phyloP scores from a whole-genome alignment of 2,797 vertebrate species.

The Intellagama lesueurii region DNA sequence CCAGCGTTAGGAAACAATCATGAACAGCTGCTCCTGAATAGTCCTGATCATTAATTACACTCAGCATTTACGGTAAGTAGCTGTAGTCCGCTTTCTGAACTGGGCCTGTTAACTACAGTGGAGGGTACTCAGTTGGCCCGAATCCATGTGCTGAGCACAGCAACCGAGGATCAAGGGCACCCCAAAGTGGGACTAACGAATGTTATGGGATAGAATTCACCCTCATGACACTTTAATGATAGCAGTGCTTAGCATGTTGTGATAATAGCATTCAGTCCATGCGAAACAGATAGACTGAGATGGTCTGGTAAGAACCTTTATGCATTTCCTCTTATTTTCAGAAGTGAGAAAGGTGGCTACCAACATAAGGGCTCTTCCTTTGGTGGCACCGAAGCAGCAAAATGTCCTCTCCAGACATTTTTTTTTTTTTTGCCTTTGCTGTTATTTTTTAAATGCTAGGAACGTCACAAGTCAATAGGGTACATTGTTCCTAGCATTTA shows the following conservation, averaged over 20 bases:
- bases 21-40: slow-evolving; percentile 67
- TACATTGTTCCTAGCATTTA: too few species aligned
- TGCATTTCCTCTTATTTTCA: background rate
- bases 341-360: background rate
- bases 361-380: background rate
- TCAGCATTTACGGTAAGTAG: slow-evolving; percentile 52
- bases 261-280: background rate
- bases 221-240: background rate
- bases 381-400: background rate
- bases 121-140: slow-evolving; percentile 42
- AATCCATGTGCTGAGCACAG: slow-evolving; percentile 51
- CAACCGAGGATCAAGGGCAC: slow-evolving; percentile 44
- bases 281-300: background rate
- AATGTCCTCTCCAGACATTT: background rate
- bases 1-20: slow-evolving; percentile 67
- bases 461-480: too few species aligned
- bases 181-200: background rate
- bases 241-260: background rate
- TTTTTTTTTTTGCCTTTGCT: background rate
- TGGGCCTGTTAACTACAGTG: background rate
- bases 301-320: too few species aligned
- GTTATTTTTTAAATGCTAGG: background rate
- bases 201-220: background rate
- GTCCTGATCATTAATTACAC: slow-evolving; percentile 59
- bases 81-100: background rate